These are phyloP conservation scores for Heliothis subflexa DNA, from an alignment of 1,140 invertebrate genomes.

Conservation along the genomic window DNA sequence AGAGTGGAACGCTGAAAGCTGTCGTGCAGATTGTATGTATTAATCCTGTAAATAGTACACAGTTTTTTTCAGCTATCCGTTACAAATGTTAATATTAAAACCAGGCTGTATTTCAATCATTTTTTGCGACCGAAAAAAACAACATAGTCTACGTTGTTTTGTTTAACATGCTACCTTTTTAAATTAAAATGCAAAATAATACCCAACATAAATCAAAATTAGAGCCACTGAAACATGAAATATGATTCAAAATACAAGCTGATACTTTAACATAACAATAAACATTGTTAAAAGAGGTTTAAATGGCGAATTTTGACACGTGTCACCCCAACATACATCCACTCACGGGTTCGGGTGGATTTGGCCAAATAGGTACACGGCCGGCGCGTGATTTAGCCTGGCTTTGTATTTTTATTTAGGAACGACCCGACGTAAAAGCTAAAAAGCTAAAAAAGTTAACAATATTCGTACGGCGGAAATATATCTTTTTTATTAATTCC, in stretches of 20 bases:
- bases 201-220: neutral
- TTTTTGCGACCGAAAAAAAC: too few relatives aligned
- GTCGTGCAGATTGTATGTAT: too few relatives aligned
- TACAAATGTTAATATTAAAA: too few relatives aligned
- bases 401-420: constrained; percentile 64
- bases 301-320: constrained; percentile 67
- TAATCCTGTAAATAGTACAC: too few relatives aligned
- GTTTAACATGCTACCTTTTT: neutral
- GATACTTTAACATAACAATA: constrained; percentile 41
- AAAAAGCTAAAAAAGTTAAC: constrained; percentile 48
- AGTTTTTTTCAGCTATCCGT: too few relatives aligned
- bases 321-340: constrained; percentile 57
- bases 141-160: too few relatives aligned
- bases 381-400: constrained; percentile 57
- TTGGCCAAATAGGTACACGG: constrained; percentile 57
- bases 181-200: neutral
- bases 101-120: too few relatives aligned
- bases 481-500: constrained; percentile 36
- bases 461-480: constrained; percentile 30
- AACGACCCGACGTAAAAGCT: constrained; percentile 50
- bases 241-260: neutral
- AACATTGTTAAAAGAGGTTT: constrained; percentile 38
- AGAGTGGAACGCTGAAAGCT: too few relatives aligned
- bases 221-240: neutral
- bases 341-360: constrained; percentile 56